Base-by-base conservation (phyloP, 1,140 invertebrate genomes). In the Pseudomyrmex cubaensis region DNA sequence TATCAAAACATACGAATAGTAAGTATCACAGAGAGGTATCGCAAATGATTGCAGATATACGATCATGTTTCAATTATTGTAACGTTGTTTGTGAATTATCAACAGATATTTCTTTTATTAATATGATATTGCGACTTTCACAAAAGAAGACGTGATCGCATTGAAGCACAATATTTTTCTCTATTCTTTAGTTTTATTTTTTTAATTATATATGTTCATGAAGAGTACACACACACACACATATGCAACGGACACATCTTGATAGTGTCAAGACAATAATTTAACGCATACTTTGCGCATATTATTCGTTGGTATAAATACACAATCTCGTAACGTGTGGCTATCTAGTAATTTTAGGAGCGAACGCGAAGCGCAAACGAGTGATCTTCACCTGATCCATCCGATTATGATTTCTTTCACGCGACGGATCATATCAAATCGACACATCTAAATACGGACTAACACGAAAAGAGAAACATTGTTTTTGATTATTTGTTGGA, bases 401-500 rank as follows among this genome's bases (percentile, higher is more conserved):
- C 62, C 85, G 86, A 73, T 67, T 74, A 69, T 17, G 57, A 61
- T 61, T 59, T 75, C 57, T 90, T 90, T 89, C 89, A 63, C 85
- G 64, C 86, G 90, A 76, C 10, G 66, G 86, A 84, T 90, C 90
- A 22, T 64, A 73, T 59, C 75, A 72, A 87, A 87, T 88, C 82
- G 87, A 82, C 22, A 12, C 63, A 13, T 54, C 67, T 73, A 57
- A 44, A 61, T 73, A 87, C 86, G 80, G 83, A 46, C 83, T 85
- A 57, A 64, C 83, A 87, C 85, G 66, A 90, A 20, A 20, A 20
- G 20, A 20, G 20, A 20, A 90, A 64, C 78, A 85, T 83, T 44
- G 76, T 84, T 87, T 89, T 88, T 88, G 85, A 88, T 83, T 85
- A 78, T 84, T 89, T 61, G 82, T 15, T 72, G 69, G 77, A 56